Conservation (phyloP, 2,113 vertebrate genomes). For the Capreolus pygargus region DNA sequence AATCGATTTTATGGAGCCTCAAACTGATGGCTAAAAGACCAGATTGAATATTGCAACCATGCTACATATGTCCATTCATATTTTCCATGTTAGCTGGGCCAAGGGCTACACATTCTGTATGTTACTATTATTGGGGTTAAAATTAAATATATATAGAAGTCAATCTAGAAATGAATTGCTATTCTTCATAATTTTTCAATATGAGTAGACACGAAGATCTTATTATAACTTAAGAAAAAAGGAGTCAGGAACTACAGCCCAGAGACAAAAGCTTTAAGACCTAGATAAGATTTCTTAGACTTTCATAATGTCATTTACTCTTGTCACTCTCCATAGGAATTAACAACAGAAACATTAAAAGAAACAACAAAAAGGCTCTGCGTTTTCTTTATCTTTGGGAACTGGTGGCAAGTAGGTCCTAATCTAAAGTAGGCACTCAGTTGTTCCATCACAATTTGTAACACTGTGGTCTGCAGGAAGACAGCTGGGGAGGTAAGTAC, state of each 20-base stretch:
- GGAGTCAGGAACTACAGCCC: background rate
- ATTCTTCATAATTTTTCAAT: background rate
- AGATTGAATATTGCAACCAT: background rate
- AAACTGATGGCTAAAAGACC: background rate
- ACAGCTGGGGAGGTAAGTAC: background rate
- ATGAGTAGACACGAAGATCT: background rate
- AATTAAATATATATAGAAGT: background rate
- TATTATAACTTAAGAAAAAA: background rate
- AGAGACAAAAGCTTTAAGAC: background rate
- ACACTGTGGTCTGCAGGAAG: background rate
- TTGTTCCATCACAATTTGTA: background rate
- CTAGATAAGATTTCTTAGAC: background rate
- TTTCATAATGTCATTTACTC: background rate
- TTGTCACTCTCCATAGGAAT: background rate
- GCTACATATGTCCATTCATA: background rate
- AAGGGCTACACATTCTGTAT: background rate
- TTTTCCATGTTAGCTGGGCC: background rate
- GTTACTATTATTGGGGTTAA: background rate
- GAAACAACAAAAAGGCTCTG: background rate
- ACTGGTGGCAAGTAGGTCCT: background rate
- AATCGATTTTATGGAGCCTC: constrained; percentile 12
- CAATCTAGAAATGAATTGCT: background rate
- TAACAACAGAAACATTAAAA: background rate
- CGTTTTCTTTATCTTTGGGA: background rate
- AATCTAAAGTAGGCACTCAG: background rate